These are phyloP conservation scores for Stenurella melanura DNA, from an alignment of 2,888 invertebrate species.

Conservation along the genomic window DNA sequence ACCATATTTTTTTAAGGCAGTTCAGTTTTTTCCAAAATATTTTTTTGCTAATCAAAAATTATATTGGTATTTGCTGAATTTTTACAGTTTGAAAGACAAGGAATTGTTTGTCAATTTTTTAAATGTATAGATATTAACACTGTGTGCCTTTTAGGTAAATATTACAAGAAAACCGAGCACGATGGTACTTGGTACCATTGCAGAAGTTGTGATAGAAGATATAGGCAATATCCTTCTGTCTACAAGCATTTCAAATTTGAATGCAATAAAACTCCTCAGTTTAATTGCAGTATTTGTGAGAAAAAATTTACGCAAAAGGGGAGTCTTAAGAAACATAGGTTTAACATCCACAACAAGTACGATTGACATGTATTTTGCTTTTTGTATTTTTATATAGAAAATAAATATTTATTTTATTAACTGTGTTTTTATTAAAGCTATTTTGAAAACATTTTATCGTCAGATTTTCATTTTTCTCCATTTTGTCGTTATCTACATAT, in stretches of 20 bases:
- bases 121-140: too few species aligned
- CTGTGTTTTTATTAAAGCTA: not conserved
- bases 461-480: too few species aligned
- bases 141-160: not conserved
- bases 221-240: constrained; percentile 84
- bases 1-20: too few species aligned
- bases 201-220: constrained; percentile 64
- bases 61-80: too few species aligned
- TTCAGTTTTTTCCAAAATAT: too few species aligned
- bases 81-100: too few species aligned
- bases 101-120: too few species aligned
- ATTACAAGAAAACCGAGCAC: not conserved
- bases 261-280: constrained; percentile 70
- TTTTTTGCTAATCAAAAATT: too few species aligned
- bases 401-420: not conserved
- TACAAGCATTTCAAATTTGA: constrained; percentile 70
- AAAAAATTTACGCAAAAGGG: constrained; percentile 59
- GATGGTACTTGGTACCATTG: constrained; percentile 19
- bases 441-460: too few species aligned
- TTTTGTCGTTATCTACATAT: too few species aligned
- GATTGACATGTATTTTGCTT: not conserved
- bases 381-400: not conserved
- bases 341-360: not conserved
- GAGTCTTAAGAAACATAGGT: constrained; percentile 23
- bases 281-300: constrained; percentile 54